A percentile compares a stretch with the other conserved stretches of the same genome.
phyloP scores from a whole-genome alignment of 2,888 invertebrate species.

The Leptopterna dolabrata region DNA sequence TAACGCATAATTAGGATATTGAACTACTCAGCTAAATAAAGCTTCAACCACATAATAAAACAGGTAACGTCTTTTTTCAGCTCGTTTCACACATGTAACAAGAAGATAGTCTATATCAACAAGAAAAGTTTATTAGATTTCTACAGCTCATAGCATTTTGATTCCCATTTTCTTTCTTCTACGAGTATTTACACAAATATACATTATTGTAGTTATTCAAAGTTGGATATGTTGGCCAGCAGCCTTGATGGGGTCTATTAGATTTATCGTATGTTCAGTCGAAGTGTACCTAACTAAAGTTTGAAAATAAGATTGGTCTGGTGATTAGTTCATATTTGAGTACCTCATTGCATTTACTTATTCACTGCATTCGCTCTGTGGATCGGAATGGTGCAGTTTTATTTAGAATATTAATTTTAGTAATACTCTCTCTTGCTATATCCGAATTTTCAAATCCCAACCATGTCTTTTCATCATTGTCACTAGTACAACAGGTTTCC shows the following conservation, averaged over 20 bases:
- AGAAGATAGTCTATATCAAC: too few relatives aligned
- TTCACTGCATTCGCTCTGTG: too few relatives aligned
- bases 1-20: not conserved
- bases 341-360: too few relatives aligned
- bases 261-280: not conserved
- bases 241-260: not conserved
- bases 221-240: not conserved
- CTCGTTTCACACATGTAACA: not conserved
- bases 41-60: not conserved
- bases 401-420: too few relatives aligned
- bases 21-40: conserved; percentile 32
- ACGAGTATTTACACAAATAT: not conserved
- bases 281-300: not conserved
- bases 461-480: too few relatives aligned
- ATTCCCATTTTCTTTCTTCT: not conserved
- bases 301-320: not conserved
- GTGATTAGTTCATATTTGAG: not conserved
- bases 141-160: not conserved
- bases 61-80: not conserved
- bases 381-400: too few relatives aligned
- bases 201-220: not conserved
- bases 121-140: too few relatives aligned
- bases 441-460: too few relatives aligned
- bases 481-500: too few relatives aligned
- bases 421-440: too few relatives aligned